Percentiles rank a stretch among this genome's conserved stretches.
Conservation (phyloP, 2,888 invertebrate genomes). For the Lathronympha strigana region DNA sequence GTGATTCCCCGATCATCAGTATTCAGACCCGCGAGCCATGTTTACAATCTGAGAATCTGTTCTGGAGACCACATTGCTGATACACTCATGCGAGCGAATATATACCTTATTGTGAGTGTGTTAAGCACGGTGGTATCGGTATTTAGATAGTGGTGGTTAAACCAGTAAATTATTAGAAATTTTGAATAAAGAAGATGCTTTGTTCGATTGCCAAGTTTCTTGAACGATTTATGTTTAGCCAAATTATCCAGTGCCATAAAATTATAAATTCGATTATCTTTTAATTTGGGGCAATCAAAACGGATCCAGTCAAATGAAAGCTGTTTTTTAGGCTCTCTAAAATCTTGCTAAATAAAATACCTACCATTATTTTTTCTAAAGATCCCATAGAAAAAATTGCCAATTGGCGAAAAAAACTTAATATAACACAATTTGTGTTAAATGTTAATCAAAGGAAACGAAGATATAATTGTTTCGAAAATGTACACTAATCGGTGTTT, state of each 20-base stretch:
- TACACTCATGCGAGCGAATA: background rate
- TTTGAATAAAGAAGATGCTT: conserved; percentile 10
- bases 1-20: conserved; percentile 73
- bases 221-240: background rate
- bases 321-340: too few species aligned
- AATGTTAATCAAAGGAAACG: too few species aligned
- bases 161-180: conserved; percentile 19
- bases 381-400: too few species aligned
- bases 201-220: conserved; percentile 6
- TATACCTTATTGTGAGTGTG: background rate
- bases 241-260: background rate
- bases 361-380: too few species aligned
- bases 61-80: conserved; percentile 48
- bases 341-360: too few species aligned
- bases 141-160: background rate
- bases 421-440: too few species aligned
- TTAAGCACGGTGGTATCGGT: background rate
- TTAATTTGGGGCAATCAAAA: too few species aligned
- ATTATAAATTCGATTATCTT: too few species aligned
- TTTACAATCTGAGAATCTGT: conserved; percentile 65
- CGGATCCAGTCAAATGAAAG: too few species aligned
- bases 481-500: too few species aligned
- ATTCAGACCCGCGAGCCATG: conserved; percentile 62
- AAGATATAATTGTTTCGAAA: too few species aligned
- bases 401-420: too few species aligned